Evolutionary conservation across 2,797 vertebrate genomes (phyloP).

Genomic region (Heteromormyrus szaboi): DNA sequence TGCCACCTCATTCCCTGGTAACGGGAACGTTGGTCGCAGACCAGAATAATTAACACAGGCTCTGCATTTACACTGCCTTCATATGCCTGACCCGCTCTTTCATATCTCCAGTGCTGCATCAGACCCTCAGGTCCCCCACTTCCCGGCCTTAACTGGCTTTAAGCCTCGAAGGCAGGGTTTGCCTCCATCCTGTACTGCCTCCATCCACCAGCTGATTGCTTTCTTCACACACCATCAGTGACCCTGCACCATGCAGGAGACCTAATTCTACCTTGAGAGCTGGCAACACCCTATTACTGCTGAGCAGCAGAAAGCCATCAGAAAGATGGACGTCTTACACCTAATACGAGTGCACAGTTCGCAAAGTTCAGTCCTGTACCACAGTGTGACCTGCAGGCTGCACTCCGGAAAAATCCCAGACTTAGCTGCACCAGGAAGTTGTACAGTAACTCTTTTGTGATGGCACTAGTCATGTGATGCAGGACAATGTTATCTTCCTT

Average conservation of each 20-base stretch:
- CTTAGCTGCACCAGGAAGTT: not conserved
- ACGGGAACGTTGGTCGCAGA: not conserved
- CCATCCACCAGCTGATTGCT: not conserved
- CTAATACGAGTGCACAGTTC: not conserved
- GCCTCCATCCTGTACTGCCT: not conserved
- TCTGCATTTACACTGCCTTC: not conserved
- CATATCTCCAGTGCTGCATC: not conserved
- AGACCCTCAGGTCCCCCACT: not conserved
- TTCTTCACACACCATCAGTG: not conserved
- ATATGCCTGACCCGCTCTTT: not conserved
- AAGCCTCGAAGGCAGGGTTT: not conserved
- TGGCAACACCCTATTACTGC: not conserved
- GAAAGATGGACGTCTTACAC: not conserved
- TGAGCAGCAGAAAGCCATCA: not conserved
- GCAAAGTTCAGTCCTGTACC: not conserved
- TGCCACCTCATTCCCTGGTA: not conserved
- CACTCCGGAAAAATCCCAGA: not conserved
- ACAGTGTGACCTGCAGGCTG: not conserved
- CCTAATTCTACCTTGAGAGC: not conserved
- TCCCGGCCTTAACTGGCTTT: not conserved
- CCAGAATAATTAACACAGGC: not conserved
- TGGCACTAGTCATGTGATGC: slow-evolving; percentile 26
- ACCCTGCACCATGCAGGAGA: not conserved
- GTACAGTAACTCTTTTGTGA: slow-evolving; percentile 20
- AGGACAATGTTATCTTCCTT: slow-evolving; percentile 26